phyloP scores from a whole-genome alignment of 2,888 invertebrate genomes.

The Drosophila dives region DNA sequence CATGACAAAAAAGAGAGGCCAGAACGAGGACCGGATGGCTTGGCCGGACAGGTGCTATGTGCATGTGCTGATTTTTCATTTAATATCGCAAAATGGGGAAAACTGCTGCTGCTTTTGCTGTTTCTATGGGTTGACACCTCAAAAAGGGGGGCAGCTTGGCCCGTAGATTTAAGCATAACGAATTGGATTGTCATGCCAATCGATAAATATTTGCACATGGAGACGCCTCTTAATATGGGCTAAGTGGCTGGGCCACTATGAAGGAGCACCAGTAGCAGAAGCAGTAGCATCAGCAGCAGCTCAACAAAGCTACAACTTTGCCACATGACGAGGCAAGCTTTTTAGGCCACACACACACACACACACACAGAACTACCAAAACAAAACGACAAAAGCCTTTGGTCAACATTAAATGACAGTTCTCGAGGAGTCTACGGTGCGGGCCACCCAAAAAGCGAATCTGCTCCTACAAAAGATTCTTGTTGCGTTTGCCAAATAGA shows the following conservation, averaged over 20 bases:
- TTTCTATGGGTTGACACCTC: constrained; percentile 40
- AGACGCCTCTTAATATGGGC: constrained; percentile 69
- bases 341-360: constrained; percentile 39
- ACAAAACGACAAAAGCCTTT: constrained; percentile 36
- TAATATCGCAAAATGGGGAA: constrained; percentile 56
- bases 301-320: constrained; percentile 34
- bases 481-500: constrained; percentile 68
- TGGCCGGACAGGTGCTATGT: constrained; percentile 18
- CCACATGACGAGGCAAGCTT: constrained; percentile 43
- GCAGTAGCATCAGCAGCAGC: constrained; percentile 15
- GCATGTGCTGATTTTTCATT: constrained; percentile 68
- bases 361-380: constrained; percentile 6
- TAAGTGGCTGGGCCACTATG: constrained; percentile 50
- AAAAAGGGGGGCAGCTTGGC: constrained; percentile 33
- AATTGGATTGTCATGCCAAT: constrained; percentile 79
- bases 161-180: constrained; percentile 74
- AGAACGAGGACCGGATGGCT: not conserved
- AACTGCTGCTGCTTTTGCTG: not conserved
- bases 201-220: constrained; percentile 77
- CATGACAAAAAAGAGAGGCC: constrained; percentile 37
- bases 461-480: constrained; percentile 25
- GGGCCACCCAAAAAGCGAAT: constrained; percentile 28
- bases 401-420: constrained; percentile 71
- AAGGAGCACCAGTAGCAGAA: constrained; percentile 26
- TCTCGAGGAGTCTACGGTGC: constrained; percentile 27